Base-by-base conservation (phyloP, 2,888 invertebrate species). In the Phytoseiulus persimilis region DNA sequence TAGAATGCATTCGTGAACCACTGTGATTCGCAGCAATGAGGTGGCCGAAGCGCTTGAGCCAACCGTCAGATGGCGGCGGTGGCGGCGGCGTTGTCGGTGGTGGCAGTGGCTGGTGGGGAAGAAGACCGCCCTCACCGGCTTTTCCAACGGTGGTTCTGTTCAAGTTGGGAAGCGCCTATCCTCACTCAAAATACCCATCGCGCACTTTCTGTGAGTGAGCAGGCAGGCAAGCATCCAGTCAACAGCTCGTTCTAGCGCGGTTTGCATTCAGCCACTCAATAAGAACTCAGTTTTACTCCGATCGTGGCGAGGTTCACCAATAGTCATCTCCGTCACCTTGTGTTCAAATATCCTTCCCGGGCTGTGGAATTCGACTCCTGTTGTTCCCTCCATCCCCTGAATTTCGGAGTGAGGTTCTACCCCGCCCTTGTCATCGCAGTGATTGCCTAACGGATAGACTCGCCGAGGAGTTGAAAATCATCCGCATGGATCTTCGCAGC, bases 111-210 rank as follows among this genome's bases (percentile, higher is more conserved):
- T 28, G 11, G 65, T 65, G 65, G 65, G 65, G 65, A 65, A 65
- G 65, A 65, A 65, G 65, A 65, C 65, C 65, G 65, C 65, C 65
- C 65, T 65, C 65, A 65, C 65, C 65, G 65, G 65, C 65, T 65
- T 23, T 65, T 65, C 65, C 65, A 65, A 65, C 9, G 18, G 65
- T 65, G 65, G 65, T 65, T 14, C 23, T 65, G 65, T 65, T 65
- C 65, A 65, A 65, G 65, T 65, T 65, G 65, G 18, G 65, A 65
- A 65, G 65, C 65, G 65, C 65, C 65, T 65, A 65, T 65, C 65
- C 65, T 65, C 65, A 65, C 65, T 65, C 65, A 65, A 65, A 23
- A 28, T 23, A 65, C 5, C 65, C 65, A 65, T 65, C 65, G 65
- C 65, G 65, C 65, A 65, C 65, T 65, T 65, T 65, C 65, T 65